phyloP scores from a whole-genome alignment of 2,113 vertebrate genomes.

The Mirounga angustirostris region DNA sequence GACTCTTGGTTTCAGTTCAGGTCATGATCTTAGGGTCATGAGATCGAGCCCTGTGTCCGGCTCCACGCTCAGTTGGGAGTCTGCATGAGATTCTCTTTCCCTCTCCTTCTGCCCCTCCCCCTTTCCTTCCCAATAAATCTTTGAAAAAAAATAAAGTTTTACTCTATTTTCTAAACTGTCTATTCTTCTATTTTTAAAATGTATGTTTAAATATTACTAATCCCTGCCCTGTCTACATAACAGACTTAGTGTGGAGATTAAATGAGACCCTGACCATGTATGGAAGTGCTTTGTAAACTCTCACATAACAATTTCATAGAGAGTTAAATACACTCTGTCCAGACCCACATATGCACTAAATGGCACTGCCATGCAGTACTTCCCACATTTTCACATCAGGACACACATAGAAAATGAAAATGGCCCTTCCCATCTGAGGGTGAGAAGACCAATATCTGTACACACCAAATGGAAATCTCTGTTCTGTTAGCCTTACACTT shows the following conservation, averaged over 20 bases:
- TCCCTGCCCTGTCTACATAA: neutral
- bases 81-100: neutral
- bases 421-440: neutral
- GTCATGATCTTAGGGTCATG: neutral
- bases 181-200: neutral
- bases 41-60: neutral
- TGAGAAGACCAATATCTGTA: neutral
- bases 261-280: neutral
- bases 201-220: neutral
- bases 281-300: neutral
- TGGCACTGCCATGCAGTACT: neutral
- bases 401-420: neutral
- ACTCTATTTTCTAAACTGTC: neutral
- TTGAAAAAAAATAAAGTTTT: conserved; percentile 12
- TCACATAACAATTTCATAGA: neutral
- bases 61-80: neutral
- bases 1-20: neutral
- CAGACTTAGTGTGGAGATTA: conserved; percentile 14
- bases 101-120: neutral
- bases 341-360: neutral
- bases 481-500: neutral
- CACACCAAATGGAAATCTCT: neutral
- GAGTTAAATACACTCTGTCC: neutral
- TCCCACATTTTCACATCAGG: conserved; percentile 14
- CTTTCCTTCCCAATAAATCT: neutral